Evolutionary conservation across 2,797 vertebrate genomes (phyloP), one percentile per base, ranked within the genome.

Genomic region (Neoniphon sammara): DNA sequence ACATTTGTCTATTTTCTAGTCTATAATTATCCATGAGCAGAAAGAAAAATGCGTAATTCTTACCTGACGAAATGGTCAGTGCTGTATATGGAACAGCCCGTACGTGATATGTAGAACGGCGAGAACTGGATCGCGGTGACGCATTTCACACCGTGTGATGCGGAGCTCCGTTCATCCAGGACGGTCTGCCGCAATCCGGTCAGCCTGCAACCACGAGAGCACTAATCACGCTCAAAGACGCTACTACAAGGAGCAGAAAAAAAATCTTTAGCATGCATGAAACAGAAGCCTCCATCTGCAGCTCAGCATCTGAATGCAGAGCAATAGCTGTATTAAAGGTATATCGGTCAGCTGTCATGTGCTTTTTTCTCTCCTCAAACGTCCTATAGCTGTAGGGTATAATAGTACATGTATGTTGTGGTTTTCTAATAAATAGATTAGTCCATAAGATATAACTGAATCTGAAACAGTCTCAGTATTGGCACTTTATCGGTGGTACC

Each of bases 111-210:
- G 76, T 82, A 83, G 68, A 80, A 75, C 77, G 68, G 84, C 75
- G 75, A 75, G 70, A 86, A 87, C 78, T 52, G 85, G 88, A 87
- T 81, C 71, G 69, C 81, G 88, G 89, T 93, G 93, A 94, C 93
- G 93, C 92, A 92, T 92, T 88, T 88, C 89, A 89, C 76, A 84
- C 89, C 84, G 74, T 73, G 85, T 77, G 88, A 85, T 82, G 88
- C 86, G 74, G 76, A 84, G 81, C 85, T 84, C 84, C 81, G 82
- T 81, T 84, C 89, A 76, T 62, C 80, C 79, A 78, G 74, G 81
- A 58, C 59, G 68, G 77, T 64, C 57, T 87, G 87, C 86, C 73
- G 86, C 90, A 90, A 81, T 85, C 77, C 72, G 18, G 70, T 79
- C 76, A 49, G 80, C 74, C 73, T 47, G 71, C 44, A 25, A 66